Evolutionary conservation across 2,888 invertebrate genomes (phyloP).

Genomic region (Trissolcus brochymenae): DNA sequence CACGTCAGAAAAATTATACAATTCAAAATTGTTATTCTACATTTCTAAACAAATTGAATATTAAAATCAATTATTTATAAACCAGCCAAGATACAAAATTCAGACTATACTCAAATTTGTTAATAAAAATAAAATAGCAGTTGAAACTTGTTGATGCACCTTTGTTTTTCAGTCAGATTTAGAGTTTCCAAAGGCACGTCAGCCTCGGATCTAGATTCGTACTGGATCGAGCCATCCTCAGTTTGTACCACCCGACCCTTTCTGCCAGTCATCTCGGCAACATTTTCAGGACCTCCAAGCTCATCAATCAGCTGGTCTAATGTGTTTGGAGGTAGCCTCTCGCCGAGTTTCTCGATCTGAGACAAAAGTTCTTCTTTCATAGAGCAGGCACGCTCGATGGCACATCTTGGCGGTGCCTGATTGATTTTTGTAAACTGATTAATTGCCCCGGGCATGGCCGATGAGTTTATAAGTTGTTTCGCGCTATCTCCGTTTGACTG

Average conservation of each 20-base stretch:
- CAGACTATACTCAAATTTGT: too few species aligned
- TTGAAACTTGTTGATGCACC: constrained; percentile 64
- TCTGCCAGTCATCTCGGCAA: constrained; percentile 99
- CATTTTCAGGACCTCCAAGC: constrained; percentile 97
- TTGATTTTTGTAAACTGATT: constrained; percentile 69
- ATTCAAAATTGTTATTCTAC: background rate
- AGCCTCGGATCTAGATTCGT: constrained; percentile 94
- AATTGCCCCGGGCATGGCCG: constrained; percentile 1
- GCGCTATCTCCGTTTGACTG: constrained; percentile 74
- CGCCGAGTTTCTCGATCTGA: constrained; percentile 90
- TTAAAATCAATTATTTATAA: too few species aligned
- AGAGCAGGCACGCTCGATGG: constrained; percentile 91
- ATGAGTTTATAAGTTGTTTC: constrained; percentile 1
- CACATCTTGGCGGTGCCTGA: constrained; percentile 84
- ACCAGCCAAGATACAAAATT: too few species aligned
- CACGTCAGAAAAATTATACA: background rate
- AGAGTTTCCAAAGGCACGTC: constrained; percentile 98
- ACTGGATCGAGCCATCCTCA: constrained; percentile 94
- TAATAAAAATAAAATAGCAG: background rate
- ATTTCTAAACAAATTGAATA: too few species aligned
- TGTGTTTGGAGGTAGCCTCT: constrained; percentile 95
- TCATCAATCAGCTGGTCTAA: constrained; percentile 99
- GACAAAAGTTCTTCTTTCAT: constrained; percentile 95
- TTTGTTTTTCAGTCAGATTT: constrained; percentile 92
- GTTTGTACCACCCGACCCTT: constrained; percentile 95